phyloP scores from a whole-genome alignment of 2,113 vertebrate species.

The Burhinus bistriatus region DNA sequence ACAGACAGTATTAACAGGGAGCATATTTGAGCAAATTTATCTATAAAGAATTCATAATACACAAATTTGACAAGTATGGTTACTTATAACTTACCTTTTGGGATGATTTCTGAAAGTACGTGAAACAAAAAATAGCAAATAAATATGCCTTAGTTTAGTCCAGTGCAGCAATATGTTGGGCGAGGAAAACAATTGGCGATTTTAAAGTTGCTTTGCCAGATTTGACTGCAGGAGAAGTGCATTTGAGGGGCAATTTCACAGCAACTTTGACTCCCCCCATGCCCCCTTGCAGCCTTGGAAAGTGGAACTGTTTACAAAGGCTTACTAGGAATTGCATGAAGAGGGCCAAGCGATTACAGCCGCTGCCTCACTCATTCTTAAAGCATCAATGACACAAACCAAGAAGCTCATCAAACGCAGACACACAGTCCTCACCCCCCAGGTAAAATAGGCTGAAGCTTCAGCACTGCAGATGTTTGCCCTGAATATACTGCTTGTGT shows the following conservation, averaged over 20 bases:
- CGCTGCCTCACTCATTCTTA: fast-evolving
- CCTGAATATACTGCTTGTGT: background rate
- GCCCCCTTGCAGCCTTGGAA: background rate
- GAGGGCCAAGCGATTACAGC: background rate
- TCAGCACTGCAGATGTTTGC: background rate
- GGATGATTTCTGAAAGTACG: background rate
- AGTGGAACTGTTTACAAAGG: background rate
- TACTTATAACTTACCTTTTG: background rate
- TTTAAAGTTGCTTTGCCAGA: background rate
- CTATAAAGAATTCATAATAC: background rate
- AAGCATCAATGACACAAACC: background rate
- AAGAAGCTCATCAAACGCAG: fast-evolving
- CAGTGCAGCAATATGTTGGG: background rate
- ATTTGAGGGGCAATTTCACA: background rate
- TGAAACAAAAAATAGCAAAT: background rate
- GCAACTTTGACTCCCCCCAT: fast-evolving
- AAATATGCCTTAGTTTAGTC: background rate
- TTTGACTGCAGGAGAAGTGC: background rate
- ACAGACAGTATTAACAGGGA: background rate
- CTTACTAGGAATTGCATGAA: background rate
- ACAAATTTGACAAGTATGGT: background rate
- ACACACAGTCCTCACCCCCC: fast-evolving
- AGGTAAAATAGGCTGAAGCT: background rate
- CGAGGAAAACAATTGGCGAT: background rate
- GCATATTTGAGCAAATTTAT: background rate